These are phyloP conservation scores for Perizoma flavofasciatum DNA, from an alignment of 2,888 invertebrate species.

Conservation along the genomic window DNA sequence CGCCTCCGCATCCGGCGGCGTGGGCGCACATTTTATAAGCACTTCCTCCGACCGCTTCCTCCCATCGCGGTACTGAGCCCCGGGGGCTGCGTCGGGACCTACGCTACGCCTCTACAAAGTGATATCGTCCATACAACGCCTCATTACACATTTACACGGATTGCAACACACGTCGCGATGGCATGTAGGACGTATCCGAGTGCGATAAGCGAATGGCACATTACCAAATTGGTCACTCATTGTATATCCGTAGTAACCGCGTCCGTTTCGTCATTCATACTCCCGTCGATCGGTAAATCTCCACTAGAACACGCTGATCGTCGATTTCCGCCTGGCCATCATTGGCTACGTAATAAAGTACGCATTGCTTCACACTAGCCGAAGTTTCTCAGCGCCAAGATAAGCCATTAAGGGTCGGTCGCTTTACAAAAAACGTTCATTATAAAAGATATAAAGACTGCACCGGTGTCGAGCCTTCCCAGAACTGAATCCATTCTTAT, in stretches of 20 bases:
- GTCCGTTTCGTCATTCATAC: constrained; percentile 53
- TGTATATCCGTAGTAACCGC: constrained; percentile 56
- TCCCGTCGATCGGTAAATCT: constrained; percentile 51
- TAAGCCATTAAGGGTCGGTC: constrained; percentile 77
- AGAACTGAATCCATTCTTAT: constrained; percentile 81
- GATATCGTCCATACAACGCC: constrained; percentile 46
- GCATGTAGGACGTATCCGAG: constrained; percentile 57
- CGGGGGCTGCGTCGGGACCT: constrained; percentile 35
- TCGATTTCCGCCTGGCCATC: constrained; percentile 48
- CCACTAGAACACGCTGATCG: constrained; percentile 50
- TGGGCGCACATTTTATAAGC: constrained; percentile 74
- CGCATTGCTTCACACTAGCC: constrained; percentile 50
- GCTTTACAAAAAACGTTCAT: constrained; percentile 77
- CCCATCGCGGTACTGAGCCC: constrained; percentile 51
- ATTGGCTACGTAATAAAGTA: constrained; percentile 36
- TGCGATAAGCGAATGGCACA: constrained; percentile 57
- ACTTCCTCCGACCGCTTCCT: constrained; percentile 73
- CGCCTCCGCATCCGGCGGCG: constrained; percentile 75
- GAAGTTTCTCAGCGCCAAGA: constrained; percentile 68
- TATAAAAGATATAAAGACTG: constrained; percentile 80
- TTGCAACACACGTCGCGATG: constrained; percentile 49
- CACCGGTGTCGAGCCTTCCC: constrained; percentile 80
- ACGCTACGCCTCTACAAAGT: constrained; percentile 40
- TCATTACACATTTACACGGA: constrained; percentile 46
- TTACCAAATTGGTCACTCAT: constrained; percentile 60